These are phyloP conservation scores for Clistopyga incitator DNA, from an alignment of 2,888 invertebrate genomes.

Conservation along the genomic window DNA sequence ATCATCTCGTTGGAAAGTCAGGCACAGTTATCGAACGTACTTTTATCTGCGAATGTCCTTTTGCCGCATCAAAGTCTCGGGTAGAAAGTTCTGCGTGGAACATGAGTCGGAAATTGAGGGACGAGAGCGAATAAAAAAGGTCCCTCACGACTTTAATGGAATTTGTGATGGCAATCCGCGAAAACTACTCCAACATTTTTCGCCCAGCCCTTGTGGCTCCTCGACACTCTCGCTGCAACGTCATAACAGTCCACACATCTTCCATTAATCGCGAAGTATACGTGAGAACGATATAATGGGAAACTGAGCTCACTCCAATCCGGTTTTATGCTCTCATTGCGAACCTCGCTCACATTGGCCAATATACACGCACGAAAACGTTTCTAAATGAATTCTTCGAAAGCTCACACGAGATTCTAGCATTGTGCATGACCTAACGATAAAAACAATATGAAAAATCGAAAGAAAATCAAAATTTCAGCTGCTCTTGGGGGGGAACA, in stretches of 20 bases:
- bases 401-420: constrained; percentile 12
- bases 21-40: neutral
- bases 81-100: constrained; percentile 39
- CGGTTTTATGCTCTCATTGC: constrained; percentile 62
- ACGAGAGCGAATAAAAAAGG: constrained; percentile 11
- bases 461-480: neutral
- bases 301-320: constrained; percentile 38
- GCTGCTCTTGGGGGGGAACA: too few relatives aligned
- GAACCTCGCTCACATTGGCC: constrained; percentile 31
- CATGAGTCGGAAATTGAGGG: constrained; percentile 11
- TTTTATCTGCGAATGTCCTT: constrained; percentile 5
- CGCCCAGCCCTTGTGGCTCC: neutral
- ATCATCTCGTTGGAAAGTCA: neutral
- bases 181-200: constrained; percentile 23
- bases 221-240: constrained; percentile 16
- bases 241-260: constrained; percentile 2
- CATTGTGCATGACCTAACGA: neutral
- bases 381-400: constrained; percentile 37
- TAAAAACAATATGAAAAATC: neutral
- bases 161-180: constrained; percentile 16
- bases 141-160: constrained; percentile 25
- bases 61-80: neutral
- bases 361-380: constrained; percentile 14
- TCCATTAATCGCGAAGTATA: constrained; percentile 21
- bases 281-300: constrained; percentile 24